phyloP scores from a whole-genome alignment of 2,888 invertebrate genomes.

The Tetramorium bicarinatum region DNA sequence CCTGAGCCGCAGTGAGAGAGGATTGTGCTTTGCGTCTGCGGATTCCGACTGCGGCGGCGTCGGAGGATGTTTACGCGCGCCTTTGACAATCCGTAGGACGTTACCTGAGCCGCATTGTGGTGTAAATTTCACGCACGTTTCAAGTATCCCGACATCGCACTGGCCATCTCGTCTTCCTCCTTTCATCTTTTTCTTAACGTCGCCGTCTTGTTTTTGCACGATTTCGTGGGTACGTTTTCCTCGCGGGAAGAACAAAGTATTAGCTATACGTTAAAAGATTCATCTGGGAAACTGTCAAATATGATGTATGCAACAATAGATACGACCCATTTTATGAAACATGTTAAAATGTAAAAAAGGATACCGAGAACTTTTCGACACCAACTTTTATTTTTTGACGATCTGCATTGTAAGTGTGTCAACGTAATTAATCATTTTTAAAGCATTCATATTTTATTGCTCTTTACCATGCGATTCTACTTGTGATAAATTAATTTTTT shows the following conservation, averaged over 20 bases:
- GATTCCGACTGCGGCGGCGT: neutral
- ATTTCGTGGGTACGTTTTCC: neutral
- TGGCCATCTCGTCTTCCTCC: neutral
- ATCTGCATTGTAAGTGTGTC: neutral
- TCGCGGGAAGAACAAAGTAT: neutral
- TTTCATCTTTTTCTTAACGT: neutral
- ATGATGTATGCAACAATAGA: neutral
- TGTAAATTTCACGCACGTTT: conserved; percentile 16
- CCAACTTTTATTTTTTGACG: too few species aligned
- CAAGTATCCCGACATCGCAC: neutral
- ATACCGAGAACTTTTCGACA: too few species aligned
- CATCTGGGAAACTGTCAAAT: neutral
- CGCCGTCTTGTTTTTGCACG: conserved; percentile 19
- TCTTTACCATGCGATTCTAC: neutral
- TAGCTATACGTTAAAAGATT: neutral
- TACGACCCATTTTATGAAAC: too few species aligned
- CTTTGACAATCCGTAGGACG: neutral
- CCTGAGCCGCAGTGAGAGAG: neutral
- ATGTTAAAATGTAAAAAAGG: too few species aligned
- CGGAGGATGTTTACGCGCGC: neutral
- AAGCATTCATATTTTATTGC: neutral
- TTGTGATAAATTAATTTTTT: neutral
- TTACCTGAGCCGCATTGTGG: neutral
- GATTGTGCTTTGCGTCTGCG: neutral
- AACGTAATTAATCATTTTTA: neutral